Evolutionary conservation across 1,140 invertebrate genomes (phyloP), one percentile per base, ranked within the genome.

Genomic region (Meloidogyne floridensis): DNA sequence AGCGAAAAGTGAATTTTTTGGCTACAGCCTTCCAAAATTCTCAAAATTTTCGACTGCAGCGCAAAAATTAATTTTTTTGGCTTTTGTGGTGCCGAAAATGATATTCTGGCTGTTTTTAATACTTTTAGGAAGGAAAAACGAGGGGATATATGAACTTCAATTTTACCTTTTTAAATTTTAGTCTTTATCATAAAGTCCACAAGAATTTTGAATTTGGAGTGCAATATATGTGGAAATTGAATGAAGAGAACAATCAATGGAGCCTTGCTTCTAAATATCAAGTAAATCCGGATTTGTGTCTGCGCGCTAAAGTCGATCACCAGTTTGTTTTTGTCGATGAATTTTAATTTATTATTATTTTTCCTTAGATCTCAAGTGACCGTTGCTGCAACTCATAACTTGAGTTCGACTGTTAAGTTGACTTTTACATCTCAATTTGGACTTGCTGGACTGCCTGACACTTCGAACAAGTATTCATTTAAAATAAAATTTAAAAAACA

Each of bases 261-360:
- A 89, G 77, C 43, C 51, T 90, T 42, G 88, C 87, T 69, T 75
- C 83, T 53, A 90, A 87, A 75, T 89, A 89, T 72, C 80, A 78
- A 56, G 79, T 86, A 20, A 87, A 70, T 73, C 69, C 75, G 7
- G 88, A 90, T 69, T 75, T 90, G 42, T 80, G 80, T 80, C 20
- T 90, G 53, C 87, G 88, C 54, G 89, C 87, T 43, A 89, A 89
- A 81, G 75, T 89, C 53, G 86, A 89, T 84, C 89, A 90, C 81
- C 82, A 87, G 73, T 83, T 42, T 11, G 65, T 51, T 51, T 71
- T 69, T 71, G 11, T 42, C 18, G 7, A 51, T 32, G 2, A 32
- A 32, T 32, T 79, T 15, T 15, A 51, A 51, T 0, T 43, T 2
- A 4, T 54, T 42, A 78, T 70, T 42, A n/a, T 18, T 51, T 11